Percentiles rank a stretch among this genome's conserved stretches.
Conservation (phyloP, 2,113 vertebrate genomes). For the Corvus cornix region DNA sequence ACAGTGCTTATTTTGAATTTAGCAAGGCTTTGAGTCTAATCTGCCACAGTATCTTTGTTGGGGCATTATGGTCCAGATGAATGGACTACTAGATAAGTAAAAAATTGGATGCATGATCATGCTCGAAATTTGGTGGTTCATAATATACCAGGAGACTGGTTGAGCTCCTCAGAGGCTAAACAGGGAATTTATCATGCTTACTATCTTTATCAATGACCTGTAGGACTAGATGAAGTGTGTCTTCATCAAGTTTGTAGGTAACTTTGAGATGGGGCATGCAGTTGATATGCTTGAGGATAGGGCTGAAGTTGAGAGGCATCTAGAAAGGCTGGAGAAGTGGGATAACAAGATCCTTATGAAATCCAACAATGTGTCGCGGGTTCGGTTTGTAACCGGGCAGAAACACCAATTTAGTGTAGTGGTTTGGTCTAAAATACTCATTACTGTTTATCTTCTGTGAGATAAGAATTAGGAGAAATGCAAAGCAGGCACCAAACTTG, state of each 20-base stretch:
- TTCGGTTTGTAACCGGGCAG: too few relatives aligned
- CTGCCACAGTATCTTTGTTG: background rate
- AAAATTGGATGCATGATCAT: background rate
- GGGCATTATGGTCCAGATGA: background rate
- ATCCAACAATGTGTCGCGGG: background rate
- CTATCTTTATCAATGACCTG: background rate
- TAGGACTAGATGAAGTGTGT: background rate
- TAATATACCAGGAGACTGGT: background rate
- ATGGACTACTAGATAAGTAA: background rate
- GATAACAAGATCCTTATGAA: background rate
- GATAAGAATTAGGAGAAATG: too few relatives aligned
- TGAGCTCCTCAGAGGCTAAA: background rate
- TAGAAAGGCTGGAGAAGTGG: background rate
- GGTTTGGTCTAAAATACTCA: too few relatives aligned
- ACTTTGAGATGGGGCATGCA: fast-evolving
- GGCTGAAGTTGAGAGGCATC: background rate
- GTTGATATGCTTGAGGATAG: fast-evolving
- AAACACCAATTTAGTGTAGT: too few relatives aligned
- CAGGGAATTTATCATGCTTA: background rate
- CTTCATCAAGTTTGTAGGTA: background rate
- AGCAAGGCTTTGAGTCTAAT: background rate
- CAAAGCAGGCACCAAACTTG: too few relatives aligned
- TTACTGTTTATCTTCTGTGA: too few relatives aligned
- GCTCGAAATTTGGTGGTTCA: background rate
- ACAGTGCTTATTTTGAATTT: background rate